Conservation (phyloP, 1,140 invertebrate species). For the Hylyphantes graminicola region DNA sequence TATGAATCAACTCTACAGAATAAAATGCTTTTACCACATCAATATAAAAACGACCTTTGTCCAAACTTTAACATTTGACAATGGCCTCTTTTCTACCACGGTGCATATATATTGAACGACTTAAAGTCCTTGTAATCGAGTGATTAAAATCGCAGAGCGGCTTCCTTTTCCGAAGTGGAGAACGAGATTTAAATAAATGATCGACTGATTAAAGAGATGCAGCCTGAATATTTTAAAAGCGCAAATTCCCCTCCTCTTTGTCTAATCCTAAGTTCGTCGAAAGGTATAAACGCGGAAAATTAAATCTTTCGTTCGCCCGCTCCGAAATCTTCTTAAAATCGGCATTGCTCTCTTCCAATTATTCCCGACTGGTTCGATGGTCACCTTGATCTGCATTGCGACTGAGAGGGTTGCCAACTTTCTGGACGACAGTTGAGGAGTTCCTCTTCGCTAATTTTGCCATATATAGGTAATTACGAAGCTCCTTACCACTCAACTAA, state of each 20-base stretch:
- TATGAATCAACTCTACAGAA: no score
- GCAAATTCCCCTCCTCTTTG: constrained; percentile 11
- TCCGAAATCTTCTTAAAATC: constrained; percentile 53
- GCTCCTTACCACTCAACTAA: no score
- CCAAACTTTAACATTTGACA: no score
- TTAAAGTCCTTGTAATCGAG: constrained; percentile 32
- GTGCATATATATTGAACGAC: neutral
- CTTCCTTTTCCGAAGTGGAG: neutral
- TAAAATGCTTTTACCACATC: no score
- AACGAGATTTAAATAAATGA: constrained; percentile 53
- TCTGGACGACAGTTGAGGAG: no score
- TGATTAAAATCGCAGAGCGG: constrained; percentile 14
- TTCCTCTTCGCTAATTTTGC: no score
- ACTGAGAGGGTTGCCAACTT: neutral
- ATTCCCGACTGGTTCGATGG: constrained; percentile 41
- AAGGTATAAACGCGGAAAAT: constrained; percentile 51
- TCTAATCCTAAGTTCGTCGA: constrained; percentile 19
- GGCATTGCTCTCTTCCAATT: constrained; percentile 31
- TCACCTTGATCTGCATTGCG: constrained; percentile 38
- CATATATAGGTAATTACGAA: no score
- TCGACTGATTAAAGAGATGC: constrained; percentile 45
- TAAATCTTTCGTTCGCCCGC: constrained; percentile 23
- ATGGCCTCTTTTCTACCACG: no score
- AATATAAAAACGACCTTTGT: no score
- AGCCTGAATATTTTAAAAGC: constrained; percentile 35